phyloP scores from a whole-genome alignment of 2,797 vertebrate species.

The Brotula barbata region DNA sequence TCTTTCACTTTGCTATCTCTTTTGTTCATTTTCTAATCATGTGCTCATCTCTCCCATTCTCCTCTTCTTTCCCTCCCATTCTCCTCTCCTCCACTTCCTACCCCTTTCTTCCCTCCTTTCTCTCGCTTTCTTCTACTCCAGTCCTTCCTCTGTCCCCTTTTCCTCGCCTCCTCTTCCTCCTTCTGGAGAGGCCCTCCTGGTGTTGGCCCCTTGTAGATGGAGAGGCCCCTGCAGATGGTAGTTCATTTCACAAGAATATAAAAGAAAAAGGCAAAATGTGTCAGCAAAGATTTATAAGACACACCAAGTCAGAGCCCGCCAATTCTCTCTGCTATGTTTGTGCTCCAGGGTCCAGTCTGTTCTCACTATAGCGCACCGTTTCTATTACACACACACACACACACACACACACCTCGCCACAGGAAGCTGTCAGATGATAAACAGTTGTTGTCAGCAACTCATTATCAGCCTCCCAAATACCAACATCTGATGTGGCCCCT shows the following conservation, averaged over 20 bases:
- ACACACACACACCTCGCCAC: constrained; percentile 18
- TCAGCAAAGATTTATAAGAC: constrained; percentile 80
- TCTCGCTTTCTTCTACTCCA: constrained; percentile 3
- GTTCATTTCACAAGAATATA: constrained; percentile 66
- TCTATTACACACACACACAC: constrained; percentile 37
- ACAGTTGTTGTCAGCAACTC: constrained; percentile 55
- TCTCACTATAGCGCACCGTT: constrained; percentile 52
- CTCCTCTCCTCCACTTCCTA: constrained; percentile 18
- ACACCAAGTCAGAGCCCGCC: constrained; percentile 62
- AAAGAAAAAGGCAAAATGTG: constrained; percentile 52
- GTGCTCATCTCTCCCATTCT: background rate
- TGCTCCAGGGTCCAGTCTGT: constrained; percentile 69
- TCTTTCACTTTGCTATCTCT: background rate
- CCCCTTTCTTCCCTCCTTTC: background rate
- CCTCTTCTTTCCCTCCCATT: constrained; percentile 1
- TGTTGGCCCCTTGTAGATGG: background rate
- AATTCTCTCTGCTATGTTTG: constrained; percentile 70
- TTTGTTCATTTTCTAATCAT: background rate
- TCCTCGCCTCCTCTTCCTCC: constrained; percentile 7
- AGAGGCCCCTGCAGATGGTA: constrained; percentile 55
- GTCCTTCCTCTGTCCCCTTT: constrained; percentile 11
- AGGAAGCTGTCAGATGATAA: constrained; percentile 75
- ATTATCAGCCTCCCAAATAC: constrained; percentile 74
- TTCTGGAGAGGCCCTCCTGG: too few relatives aligned
- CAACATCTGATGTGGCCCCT: constrained; percentile 67